A percentile compares a stretch with the other conserved stretches of the same genome.
Evolutionary conservation across 2,888 invertebrate genomes (phyloP).

Genomic region (Brachylomia viminalis): DNA sequence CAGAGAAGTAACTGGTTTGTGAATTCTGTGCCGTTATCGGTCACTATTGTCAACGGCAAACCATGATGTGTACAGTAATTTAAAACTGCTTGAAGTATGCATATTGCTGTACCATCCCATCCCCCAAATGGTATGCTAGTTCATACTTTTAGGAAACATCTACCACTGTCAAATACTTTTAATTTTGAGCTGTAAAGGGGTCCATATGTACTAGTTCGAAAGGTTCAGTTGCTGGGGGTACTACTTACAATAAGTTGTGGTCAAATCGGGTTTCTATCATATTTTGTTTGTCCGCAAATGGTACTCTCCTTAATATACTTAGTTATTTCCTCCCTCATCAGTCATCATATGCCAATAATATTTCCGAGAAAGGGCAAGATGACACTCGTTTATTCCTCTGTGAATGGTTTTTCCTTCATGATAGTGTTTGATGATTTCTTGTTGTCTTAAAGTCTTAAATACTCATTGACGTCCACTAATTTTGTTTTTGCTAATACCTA

Average conservation of each 20-base stretch:
- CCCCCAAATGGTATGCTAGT: constrained; percentile 12
- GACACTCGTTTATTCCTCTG: constrained; percentile 21
- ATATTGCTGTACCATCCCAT: constrained; percentile 16
- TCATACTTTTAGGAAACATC: constrained; percentile 19
- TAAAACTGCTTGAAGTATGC: constrained; percentile 4
- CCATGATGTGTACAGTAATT: not conserved
- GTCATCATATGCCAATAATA: constrained; percentile 28
- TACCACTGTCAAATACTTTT: constrained; percentile 23
- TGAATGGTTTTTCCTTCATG: constrained; percentile 20
- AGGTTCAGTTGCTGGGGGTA: constrained; percentile 16
- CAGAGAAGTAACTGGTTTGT: constrained; percentile 1
- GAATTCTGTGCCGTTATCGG: constrained; percentile 4
- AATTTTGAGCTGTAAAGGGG: constrained; percentile 12
- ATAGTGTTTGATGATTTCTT: constrained; percentile 12
- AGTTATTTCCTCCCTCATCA: not conserved
- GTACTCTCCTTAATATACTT: constrained; percentile 7
- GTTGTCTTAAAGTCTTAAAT: constrained; percentile 15
- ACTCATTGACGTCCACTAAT: constrained; percentile 15
- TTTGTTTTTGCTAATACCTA: not conserved
- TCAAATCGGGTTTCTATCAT: constrained; percentile 13
- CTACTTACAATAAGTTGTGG: not conserved
- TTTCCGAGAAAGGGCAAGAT: constrained; percentile 1
- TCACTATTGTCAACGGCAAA: not conserved
- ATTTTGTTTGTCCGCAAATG: constrained; percentile 19
- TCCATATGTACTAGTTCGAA: constrained; percentile 28